phyloP scores from a whole-genome alignment of 2,113 vertebrate species.

The Poeciliopsis turrubarensis region DNA sequence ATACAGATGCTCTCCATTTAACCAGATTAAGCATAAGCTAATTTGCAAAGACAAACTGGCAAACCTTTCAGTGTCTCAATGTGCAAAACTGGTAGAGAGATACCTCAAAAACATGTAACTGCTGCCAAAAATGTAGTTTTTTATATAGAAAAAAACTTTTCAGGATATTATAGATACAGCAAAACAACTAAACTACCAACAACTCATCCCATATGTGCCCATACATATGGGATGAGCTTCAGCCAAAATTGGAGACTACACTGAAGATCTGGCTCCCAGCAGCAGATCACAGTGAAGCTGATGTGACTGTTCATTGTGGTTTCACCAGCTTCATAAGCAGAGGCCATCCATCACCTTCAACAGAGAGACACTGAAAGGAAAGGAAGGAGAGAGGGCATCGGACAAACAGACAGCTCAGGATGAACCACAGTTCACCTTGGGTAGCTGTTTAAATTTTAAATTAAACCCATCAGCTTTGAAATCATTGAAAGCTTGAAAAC shows the following conservation, averaged over 20 bases:
- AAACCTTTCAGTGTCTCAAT: neutral
- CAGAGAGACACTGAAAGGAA: constrained; percentile 57
- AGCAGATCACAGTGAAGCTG: constrained; percentile 59
- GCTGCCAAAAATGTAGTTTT: neutral
- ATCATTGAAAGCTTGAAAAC: neutral
- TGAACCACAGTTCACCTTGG: constrained; percentile 15
- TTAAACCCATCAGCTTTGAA: neutral
- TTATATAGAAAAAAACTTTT: neutral
- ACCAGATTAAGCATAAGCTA: no score
- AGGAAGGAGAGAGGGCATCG: constrained; percentile 46
- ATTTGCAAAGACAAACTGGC: no score
- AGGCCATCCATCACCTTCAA: constrained; percentile 80
- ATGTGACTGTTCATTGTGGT: constrained; percentile 79
- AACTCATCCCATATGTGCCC: neutral
- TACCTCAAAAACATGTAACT: neutral
- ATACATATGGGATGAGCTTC: neutral
- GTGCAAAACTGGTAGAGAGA: neutral
- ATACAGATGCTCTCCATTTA: no score
- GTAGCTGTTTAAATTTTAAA: neutral
- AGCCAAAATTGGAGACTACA: constrained; percentile 42
- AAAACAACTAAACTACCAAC: constrained; percentile 6
- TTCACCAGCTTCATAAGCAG: constrained; percentile 81
- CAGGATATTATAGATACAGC: constrained; percentile 1
- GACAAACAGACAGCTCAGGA: constrained; percentile 48
- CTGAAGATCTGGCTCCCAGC: constrained; percentile 39